Conservation (phyloP, 1,140 invertebrate species). For the Plodia interpunctella region DNA sequence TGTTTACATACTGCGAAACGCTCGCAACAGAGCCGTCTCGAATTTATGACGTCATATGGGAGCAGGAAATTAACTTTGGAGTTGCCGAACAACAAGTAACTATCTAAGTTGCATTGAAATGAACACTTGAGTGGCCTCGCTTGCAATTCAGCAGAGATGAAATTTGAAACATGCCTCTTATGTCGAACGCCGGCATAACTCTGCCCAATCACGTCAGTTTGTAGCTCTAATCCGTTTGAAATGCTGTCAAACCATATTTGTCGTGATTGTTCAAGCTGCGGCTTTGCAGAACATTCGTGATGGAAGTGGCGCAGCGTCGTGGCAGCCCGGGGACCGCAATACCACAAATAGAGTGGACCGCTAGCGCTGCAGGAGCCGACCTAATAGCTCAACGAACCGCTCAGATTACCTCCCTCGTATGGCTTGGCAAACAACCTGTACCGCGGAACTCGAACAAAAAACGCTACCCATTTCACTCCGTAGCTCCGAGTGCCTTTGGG, state of each 20-base stretch:
- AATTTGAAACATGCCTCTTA: not conserved
- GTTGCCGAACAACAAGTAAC: constrained; percentile 17
- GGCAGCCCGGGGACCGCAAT: constrained; percentile 27
- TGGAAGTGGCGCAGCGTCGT: constrained; percentile 11
- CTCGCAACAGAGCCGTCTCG: constrained; percentile 20
- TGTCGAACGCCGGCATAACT: not conserved
- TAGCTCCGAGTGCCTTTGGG: constrained; percentile 28
- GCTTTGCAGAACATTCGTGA: not conserved
- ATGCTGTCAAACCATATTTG: constrained; percentile 2
- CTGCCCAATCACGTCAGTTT: not conserved
- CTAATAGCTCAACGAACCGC: constrained; percentile 17
- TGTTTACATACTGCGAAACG: constrained; percentile 31
- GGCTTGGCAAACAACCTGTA: constrained; percentile 26
- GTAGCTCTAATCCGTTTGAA: not conserved
- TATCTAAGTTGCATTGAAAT: constrained; percentile 9
- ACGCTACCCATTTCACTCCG: constrained; percentile 48
- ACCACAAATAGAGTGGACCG: constrained; percentile 19
- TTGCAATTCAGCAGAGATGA: not conserved
- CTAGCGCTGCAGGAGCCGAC: constrained; percentile 18
- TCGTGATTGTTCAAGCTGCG: not conserved
- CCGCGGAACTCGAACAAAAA: constrained; percentile 39
- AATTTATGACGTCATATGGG: constrained; percentile 35
- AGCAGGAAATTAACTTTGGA: constrained; percentile 38
- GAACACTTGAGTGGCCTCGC: not conserved
- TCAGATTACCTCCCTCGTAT: constrained; percentile 24